Conservation (phyloP, 2,888 invertebrate species). For the Tethea ocularis region DNA sequence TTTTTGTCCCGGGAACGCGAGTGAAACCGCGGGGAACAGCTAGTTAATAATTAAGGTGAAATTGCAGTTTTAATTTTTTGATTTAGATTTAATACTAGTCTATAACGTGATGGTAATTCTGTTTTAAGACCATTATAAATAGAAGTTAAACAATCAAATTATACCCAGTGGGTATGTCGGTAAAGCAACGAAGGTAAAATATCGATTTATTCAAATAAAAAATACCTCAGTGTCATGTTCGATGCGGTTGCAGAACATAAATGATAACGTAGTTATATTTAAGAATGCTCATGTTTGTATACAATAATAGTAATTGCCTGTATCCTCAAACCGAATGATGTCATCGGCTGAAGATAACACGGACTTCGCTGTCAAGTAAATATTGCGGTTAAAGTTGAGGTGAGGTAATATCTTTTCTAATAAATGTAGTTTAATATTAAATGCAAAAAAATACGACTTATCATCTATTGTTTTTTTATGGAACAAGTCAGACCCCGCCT, state of each 20-base stretch:
- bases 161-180: too few relatives aligned
- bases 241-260: not conserved
- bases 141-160: too few relatives aligned
- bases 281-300: not conserved
- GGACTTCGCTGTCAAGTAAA: not conserved
- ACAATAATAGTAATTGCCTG: not conserved
- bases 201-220: too few relatives aligned
- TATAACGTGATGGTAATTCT: too few relatives aligned
- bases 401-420: slow-evolving; percentile 6
- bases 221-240: not conserved
- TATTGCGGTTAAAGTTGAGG: not conserved
- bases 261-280: not conserved
- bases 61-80: slow-evolving; percentile 9
- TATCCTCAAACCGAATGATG: not conserved
- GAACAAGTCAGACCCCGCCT: not conserved
- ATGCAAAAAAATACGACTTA: not conserved
- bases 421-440: not conserved
- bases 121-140: too few relatives aligned
- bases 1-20: too few relatives aligned
- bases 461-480: not conserved
- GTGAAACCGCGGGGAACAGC: too few relatives aligned
- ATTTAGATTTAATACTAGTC: not conserved
- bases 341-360: slow-evolving; percentile 1
- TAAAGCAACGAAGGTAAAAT: too few relatives aligned
- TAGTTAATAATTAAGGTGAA: slow-evolving; percentile 11